Percentiles rank a stretch among this genome's conserved stretches.
phyloP scores from a whole-genome alignment of 2,888 invertebrate genomes.

The Diadegma fenestrale region DNA sequence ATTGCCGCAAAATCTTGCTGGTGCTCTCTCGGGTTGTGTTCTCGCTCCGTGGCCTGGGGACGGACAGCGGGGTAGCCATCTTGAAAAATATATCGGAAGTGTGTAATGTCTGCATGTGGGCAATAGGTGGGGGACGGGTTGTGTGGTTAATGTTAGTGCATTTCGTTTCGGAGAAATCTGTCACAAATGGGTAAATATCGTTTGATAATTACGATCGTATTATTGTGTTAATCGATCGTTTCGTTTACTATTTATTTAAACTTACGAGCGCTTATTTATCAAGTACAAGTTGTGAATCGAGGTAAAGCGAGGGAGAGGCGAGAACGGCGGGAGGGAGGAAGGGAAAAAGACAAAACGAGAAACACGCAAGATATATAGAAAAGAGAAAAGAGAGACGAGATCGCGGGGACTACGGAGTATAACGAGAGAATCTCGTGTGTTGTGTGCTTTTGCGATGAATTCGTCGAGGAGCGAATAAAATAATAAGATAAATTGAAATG shows the following conservation, averaged over 20 bases:
- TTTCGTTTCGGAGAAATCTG: constrained; percentile 80
- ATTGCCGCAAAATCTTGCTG: constrained; percentile 60
- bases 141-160: constrained; percentile 81
- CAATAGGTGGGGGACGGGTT: constrained; percentile 81
- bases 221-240: background rate
- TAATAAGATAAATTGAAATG: constrained; percentile 10
- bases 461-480: constrained; percentile 28
- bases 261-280: background rate
- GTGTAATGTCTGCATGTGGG: constrained; percentile 85
- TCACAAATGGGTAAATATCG: constrained; percentile 83
- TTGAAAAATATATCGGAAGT: constrained; percentile 87
- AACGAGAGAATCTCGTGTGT: constrained; percentile 49
- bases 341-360: background rate
- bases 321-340: constrained; percentile 2
- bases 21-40: constrained; percentile 60
- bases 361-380: background rate
- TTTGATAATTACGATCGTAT: constrained; percentile 41
- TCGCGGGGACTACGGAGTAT: constrained; percentile 23
- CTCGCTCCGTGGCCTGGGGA: constrained; percentile 83
- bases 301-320: constrained; percentile 20
- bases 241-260: background rate
- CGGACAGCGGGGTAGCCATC: constrained; percentile 88
- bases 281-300: constrained; percentile 21
- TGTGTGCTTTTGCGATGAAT: constrained; percentile 50
- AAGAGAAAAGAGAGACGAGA: constrained; percentile 15